Conservation (phyloP, 2,113 vertebrate species). For the Harpagus bidentatus region DNA sequence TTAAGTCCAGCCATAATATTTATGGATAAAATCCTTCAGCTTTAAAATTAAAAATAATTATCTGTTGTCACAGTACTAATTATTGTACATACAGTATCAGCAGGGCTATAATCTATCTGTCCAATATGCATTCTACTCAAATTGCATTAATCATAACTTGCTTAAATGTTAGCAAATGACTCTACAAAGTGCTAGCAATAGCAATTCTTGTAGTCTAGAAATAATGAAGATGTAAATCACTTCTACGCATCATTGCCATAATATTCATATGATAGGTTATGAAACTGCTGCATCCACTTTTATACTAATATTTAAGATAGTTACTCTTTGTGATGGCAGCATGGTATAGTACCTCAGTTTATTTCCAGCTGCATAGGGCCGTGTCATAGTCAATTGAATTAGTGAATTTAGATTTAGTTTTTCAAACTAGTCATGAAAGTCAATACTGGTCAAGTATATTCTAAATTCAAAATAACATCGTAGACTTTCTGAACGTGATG, state of each 20-base stretch:
- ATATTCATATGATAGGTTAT: background rate
- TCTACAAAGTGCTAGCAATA: constrained; percentile 38
- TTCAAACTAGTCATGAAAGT: background rate
- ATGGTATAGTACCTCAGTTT: background rate
- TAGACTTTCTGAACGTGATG: background rate
- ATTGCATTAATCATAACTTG: constrained; percentile 60
- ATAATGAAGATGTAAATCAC: constrained; percentile 67
- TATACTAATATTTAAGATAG: background rate
- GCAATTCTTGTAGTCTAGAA: background rate
- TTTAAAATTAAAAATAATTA: constrained; percentile 64
- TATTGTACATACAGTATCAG: constrained; percentile 46
- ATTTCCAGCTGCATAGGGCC: background rate
- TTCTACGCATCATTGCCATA: constrained; percentile 24
- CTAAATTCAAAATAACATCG: background rate
- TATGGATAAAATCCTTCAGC: constrained; percentile 34
- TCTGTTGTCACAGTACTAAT: constrained; percentile 50
- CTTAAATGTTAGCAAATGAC: constrained; percentile 54
- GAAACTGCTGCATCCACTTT: constrained; percentile 40
- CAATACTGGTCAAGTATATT: background rate
- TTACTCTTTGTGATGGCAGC: background rate
- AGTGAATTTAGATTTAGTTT: background rate
- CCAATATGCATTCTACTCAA: constrained; percentile 46
- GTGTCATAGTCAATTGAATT: background rate
- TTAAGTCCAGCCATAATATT: constrained; percentile 35
- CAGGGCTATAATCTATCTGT: constrained; percentile 60